Base-by-base conservation (phyloP, 1,140 invertebrate genomes). In the Triops cancriformis region DNA sequence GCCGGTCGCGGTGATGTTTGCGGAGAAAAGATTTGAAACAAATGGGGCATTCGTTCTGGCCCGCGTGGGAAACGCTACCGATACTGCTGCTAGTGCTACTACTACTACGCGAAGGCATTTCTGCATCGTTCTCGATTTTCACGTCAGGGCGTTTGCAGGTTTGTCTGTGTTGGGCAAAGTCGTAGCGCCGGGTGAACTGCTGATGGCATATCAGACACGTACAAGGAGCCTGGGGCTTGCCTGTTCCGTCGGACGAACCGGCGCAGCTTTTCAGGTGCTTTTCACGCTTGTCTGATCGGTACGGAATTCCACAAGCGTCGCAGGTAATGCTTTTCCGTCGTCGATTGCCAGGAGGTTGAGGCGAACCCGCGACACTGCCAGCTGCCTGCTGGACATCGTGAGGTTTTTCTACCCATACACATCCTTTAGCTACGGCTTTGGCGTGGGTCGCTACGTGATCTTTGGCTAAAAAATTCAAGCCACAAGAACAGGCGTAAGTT, bases 41-140 rank as follows among this genome's bases (percentile, higher is more conserved):
- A 64, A 64, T 64, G 6, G 51, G 51, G 23, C 51, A 64, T 64
- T 64, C 51, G 23, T 64, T 64, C 51, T 64, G 51, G 9, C 51
- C 51, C 14, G 51, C 18, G 51, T 64, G 14, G 51, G 18, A 64
- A 23, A 64, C n/a, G 51, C 51, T 64, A 4, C 51, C 51, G 51
- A 64, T 64, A 64, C 51, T 64, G 51, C 51, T 64, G 51, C 51
- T 64, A 14, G 51, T 64, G 51, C 51, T 64, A 64, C 51, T 64
- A 64, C 51, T 64, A 64, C 51, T 64, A 64, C 51, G 51, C n/a
- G 51, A 64, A 64, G 51, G 51, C 51, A 64, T 64, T 64, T 64
- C 51, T 64, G 51, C 51, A 64, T 64, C 51, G 23, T 23, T 64
- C 23, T 64, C 51, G 51, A 64, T 9, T 64, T 64, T 64, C 6